Percentiles rank a stretch among this genome's conserved stretches.
These are phyloP conservation scores for Heliconius cydno DNA, from an alignment of 2,888 invertebrate genomes.

Conservation along the genomic window DNA sequence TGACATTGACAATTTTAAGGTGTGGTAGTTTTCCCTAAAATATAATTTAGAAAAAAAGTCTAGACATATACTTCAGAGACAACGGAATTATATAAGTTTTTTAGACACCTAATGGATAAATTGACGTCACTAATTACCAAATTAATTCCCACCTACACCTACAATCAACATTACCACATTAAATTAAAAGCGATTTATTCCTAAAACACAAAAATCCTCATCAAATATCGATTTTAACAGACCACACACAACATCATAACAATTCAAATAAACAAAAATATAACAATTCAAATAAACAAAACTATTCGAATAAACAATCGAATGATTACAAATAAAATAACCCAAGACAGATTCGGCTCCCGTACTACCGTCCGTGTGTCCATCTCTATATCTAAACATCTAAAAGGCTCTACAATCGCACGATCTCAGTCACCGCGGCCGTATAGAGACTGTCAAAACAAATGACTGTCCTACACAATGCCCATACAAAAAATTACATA, in stretches of 20 bases:
- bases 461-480: conserved; percentile 63
- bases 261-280: conserved; percentile 20
- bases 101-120: no score
- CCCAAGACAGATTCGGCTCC: conserved; percentile 35
- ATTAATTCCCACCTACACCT: no score
- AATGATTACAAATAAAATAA: conserved; percentile 35
- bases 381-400: conserved; percentile 71
- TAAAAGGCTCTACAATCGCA: conserved; percentile 77
- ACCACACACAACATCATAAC: conserved; percentile 14
- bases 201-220: neutral
- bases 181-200: no score
- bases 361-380: conserved; percentile 42
- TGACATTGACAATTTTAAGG: no score
- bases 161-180: no score
- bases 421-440: conserved; percentile 78
- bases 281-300: conserved; percentile 14
- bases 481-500: conserved; percentile 51
- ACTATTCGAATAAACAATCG: conserved; percentile 27
- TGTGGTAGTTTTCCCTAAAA: no score
- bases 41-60: no score
- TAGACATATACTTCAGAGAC: no score
- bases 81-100: no score
- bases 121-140: no score
- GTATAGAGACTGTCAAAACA: conserved; percentile 80
- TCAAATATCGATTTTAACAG: neutral